Percentiles rank a stretch among this genome's conserved stretches.
phyloP scores from a whole-genome alignment of 2,113 vertebrate genomes.

The Haemorhous mexicanus region DNA sequence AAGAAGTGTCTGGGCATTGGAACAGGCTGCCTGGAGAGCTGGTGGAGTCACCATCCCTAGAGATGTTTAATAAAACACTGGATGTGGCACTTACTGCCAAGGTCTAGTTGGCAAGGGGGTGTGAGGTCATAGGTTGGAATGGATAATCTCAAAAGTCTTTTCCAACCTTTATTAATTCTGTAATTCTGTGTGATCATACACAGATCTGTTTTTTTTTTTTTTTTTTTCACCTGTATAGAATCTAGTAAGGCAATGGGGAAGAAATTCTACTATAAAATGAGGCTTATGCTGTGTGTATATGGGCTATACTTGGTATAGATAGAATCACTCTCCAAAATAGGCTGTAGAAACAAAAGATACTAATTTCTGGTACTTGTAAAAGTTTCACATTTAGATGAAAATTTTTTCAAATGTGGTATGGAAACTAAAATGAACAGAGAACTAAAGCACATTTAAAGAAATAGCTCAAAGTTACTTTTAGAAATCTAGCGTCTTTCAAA shows the following conservation, averaged over 20 bases:
- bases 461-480: neutral
- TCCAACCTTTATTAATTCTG: neutral
- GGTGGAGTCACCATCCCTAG: neutral
- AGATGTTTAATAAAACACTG: neutral
- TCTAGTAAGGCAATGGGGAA: neutral
- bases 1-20: neutral
- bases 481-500: neutral
- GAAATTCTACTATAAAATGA: neutral
- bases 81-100: no score
- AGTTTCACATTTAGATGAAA: neutral
- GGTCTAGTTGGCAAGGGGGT: neutral
- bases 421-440: neutral
- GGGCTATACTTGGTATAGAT: neutral
- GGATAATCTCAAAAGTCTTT: neutral
- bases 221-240: neutral
- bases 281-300: accelerated
- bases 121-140: neutral
- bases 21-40: neutral
- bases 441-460: neutral
- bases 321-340: neutral
- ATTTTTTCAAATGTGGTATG: neutral
- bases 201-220: neutral
- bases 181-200: neutral
- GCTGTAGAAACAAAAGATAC: neutral
- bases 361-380: neutral